Conservation (phyloP, 1,140 invertebrate genomes). For the Zaprionus ghesquierei region DNA sequence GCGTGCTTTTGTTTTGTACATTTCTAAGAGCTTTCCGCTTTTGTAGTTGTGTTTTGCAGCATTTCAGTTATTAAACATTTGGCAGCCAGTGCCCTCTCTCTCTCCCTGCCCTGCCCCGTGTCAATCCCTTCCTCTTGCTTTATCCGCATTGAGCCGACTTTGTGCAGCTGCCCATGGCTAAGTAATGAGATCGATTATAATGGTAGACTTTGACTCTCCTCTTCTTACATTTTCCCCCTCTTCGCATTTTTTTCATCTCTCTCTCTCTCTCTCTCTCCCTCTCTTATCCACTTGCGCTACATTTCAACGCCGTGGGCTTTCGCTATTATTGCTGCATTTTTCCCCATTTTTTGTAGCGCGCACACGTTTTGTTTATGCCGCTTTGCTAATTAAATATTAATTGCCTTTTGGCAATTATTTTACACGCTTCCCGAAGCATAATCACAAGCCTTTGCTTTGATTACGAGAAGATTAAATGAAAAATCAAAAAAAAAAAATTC, state of each 20-base stretch:
- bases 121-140: background rate
- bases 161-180: constrained; percentile 62
- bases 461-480: background rate
- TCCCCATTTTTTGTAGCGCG: constrained; percentile 25
- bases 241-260: too few relatives aligned
- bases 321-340: constrained; percentile 38
- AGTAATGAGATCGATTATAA: constrained; percentile 76
- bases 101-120: background rate
- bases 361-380: constrained; percentile 28
- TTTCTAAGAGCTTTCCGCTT: constrained; percentile 54
- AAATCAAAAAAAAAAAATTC: background rate
- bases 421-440: constrained; percentile 17
- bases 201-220: constrained; percentile 17
- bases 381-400: constrained; percentile 68
- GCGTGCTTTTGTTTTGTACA: constrained; percentile 58
- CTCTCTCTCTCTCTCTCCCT: constrained; percentile 6
- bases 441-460: background rate
- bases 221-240: constrained; percentile 32
- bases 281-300: constrained; percentile 43
- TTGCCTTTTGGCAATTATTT: constrained; percentile 43
- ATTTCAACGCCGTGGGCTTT: constrained; percentile 35
- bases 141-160: constrained; percentile 29
- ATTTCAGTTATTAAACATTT: constrained; percentile 75
- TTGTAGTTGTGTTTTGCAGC: constrained; percentile 65
- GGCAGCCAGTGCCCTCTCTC: constrained; percentile 13